A percentile compares a stretch with the other conserved stretches of the same genome.
Conservation (phyloP, 2,888 invertebrate species). For the Diarsia brunnea region DNA sequence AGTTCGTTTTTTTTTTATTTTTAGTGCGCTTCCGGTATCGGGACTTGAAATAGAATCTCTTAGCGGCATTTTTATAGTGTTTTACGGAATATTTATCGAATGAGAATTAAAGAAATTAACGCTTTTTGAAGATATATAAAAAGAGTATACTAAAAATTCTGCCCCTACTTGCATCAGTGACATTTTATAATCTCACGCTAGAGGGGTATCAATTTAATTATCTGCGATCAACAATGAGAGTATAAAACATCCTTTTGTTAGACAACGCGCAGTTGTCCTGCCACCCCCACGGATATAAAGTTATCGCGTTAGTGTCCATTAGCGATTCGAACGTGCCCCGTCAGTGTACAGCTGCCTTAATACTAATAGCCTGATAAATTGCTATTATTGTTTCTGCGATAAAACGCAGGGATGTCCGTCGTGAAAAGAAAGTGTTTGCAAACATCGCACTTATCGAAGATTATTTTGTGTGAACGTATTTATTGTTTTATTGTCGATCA, state of each 20-base stretch:
- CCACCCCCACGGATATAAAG: constrained; percentile 60
- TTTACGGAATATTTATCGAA: neutral
- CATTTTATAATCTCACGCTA: constrained; percentile 47
- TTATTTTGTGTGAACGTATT: constrained; percentile 49
- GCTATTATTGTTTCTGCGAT: constrained; percentile 65
- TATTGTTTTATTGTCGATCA: constrained; percentile 61
- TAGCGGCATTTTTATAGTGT: neutral
- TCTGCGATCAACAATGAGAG: constrained; percentile 59
- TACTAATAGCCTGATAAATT: constrained; percentile 66
- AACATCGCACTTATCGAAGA: constrained; percentile 45
- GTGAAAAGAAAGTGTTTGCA: constrained; percentile 58
- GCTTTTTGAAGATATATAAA: neutral
- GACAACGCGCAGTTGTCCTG: constrained; percentile 54
- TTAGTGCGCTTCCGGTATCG: constrained; percentile 24
- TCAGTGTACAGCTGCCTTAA: constrained; percentile 69
- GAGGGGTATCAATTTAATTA: constrained; percentile 70
- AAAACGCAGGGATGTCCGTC: constrained; percentile 46
- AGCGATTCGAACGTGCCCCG: constrained; percentile 69
- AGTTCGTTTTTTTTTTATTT: constrained; percentile 24
- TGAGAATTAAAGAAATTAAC: neutral
- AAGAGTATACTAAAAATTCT: constrained; percentile 7
- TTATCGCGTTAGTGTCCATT: constrained; percentile 75
- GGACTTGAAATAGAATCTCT: constrained; percentile 4
- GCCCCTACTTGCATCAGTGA: constrained; percentile 26
- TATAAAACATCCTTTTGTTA: constrained; percentile 63